Percentiles rank a stretch among this genome's conserved stretches.
Conservation (phyloP, 2,888 invertebrate species). For the Nomada fucata region DNA sequence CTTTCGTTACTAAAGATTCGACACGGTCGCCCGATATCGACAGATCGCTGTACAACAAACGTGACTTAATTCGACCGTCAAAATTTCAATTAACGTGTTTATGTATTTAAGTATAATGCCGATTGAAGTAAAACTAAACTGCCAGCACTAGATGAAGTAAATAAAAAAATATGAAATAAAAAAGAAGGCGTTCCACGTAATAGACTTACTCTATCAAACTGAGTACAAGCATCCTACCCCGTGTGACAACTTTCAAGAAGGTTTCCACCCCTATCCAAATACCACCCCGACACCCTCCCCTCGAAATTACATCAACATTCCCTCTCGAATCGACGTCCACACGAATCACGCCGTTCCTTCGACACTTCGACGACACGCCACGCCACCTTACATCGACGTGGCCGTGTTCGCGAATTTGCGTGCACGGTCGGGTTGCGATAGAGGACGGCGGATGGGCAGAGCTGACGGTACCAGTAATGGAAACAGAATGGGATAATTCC, state of each 20-base stretch:
- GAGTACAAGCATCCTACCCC: no score
- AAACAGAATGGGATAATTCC: conserved; percentile 83
- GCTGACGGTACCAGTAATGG: conserved; percentile 76
- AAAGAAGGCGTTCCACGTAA: no score
- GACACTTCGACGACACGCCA: conserved; percentile 5
- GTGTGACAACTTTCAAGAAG: not conserved
- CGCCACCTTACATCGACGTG: conserved; percentile 44
- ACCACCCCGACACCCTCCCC: not conserved
- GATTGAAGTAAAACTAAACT: no score
- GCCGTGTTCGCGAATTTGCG: conserved; percentile 28
- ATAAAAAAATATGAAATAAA: no score
- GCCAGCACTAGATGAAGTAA: no score
- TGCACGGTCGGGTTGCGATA: not conserved
- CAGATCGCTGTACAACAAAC: no score
- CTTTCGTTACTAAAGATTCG: no score
- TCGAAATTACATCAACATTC: conserved; percentile 13
- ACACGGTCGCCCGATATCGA: no score
- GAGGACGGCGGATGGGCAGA: conserved; percentile 38
- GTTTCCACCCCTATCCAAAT: not conserved
- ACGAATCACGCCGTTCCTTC: conserved; percentile 11
- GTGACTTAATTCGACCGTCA: no score
- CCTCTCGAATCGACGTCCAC: not conserved
- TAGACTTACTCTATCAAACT: no score
- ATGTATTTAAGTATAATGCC: no score
- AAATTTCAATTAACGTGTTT: no score